phyloP scores from a whole-genome alignment of 2,113 vertebrate species.

The Oncorhynchus keta region DNA sequence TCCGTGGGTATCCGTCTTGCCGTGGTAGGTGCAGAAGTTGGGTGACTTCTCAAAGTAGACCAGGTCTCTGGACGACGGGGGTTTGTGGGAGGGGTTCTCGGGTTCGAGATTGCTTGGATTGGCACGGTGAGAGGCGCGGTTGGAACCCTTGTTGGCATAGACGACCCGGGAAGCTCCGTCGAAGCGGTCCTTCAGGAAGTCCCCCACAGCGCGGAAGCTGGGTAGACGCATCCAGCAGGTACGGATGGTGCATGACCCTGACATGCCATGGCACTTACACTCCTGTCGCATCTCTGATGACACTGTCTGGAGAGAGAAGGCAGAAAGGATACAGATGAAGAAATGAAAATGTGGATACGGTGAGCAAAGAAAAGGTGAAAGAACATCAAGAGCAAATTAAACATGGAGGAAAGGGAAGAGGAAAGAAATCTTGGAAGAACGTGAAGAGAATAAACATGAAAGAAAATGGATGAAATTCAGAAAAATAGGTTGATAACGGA shows the following conservation, averaged over 20 bases:
- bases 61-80: constrained; percentile 87
- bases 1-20: constrained; percentile 85
- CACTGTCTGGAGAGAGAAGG: constrained; percentile 78
- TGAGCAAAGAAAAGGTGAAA: neutral
- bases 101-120: constrained; percentile 91
- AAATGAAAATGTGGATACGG: neutral
- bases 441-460: too few relatives aligned
- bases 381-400: too few relatives aligned
- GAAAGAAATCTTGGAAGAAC: too few relatives aligned
- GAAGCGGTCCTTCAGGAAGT: constrained; percentile 95
- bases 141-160: constrained; percentile 96
- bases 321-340: neutral
- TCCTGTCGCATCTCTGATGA: constrained; percentile 97
- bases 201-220: constrained; percentile 91
- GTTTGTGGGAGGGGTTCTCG: constrained; percentile 92
- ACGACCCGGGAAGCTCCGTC: constrained; percentile 94
- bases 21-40: constrained; percentile 94
- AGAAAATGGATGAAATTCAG: neutral
- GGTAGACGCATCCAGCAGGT: constrained; percentile 99
- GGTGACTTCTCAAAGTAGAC: constrained; percentile 99
- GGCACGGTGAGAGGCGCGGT: constrained; percentile 86
- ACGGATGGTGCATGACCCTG: constrained; percentile 93
- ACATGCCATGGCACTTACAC: constrained; percentile 99
- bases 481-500: neutral
- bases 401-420: too few relatives aligned